These are phyloP conservation scores for Halcyon leucocephala DNA, from an alignment of 2,797 vertebrate species.

Conservation along the genomic window DNA sequence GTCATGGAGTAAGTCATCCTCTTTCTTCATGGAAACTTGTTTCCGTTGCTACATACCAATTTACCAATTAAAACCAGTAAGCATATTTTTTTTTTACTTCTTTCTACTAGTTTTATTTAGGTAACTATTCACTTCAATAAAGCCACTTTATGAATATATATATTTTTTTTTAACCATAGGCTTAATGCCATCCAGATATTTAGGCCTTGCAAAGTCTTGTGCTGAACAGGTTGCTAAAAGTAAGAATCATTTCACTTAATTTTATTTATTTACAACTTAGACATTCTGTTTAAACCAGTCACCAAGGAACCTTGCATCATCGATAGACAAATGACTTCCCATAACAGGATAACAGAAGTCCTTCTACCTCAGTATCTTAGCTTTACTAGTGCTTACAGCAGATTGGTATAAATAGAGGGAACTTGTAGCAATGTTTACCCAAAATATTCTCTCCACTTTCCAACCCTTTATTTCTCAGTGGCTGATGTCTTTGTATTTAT, in stretches of 20 bases:
- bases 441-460: neutral
- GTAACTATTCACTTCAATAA: neutral
- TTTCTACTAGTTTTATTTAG: neutral
- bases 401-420: neutral
- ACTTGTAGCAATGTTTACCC: neutral
- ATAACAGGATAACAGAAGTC: neutral
- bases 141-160: neutral
- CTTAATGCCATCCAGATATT: neutral
- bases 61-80: neutral
- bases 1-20: neutral
- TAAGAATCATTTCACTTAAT: neutral
- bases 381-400: neutral
- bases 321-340: neutral
- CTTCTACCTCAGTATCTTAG: neutral
- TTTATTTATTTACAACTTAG: neutral
- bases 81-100: neutral
- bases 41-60: neutral
- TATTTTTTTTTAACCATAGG: neutral
- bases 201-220: neutral
- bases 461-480: neutral
- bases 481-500: neutral
- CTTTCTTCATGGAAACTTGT: neutral
- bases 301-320: neutral
- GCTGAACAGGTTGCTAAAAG: neutral
- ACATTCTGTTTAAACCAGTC: neutral